Evolutionary conservation across 2,888 invertebrate genomes (phyloP), one percentile per base, ranked within the genome.

Genomic region (Mycogona germanica): DNA sequence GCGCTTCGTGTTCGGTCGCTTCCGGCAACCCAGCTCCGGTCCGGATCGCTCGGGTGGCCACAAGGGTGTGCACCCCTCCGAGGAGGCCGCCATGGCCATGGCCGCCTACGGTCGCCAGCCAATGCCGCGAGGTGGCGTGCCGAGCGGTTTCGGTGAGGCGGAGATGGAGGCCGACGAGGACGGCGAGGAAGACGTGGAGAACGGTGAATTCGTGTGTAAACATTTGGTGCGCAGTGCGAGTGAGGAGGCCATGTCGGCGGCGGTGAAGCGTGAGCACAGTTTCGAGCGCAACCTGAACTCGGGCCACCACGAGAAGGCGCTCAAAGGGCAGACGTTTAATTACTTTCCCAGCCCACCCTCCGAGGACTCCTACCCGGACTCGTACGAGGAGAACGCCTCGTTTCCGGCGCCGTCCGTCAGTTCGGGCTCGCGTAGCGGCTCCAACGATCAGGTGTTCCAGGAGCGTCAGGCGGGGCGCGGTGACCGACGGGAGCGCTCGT

Each of bases 1-100:
- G 69, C 79, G 84, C 64, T 85, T 86, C 73, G 78, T 78, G 61
- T 82, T 81, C 62, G 73, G 74, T 60, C 69, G 73, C 64, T 75
- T 73, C 63, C 70, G 76, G 68, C 70, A 77, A 62, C 77, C 83
- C 37, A 55, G 51, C 50, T 44, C 37, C 47, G n/a, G 45, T 7
- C n/a, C 37, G 14, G 40, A 35, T 14, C 17, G 23, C 21, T n/a
- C 23, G n/a, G 26, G 30, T 5, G 29, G 30, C 19, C 35, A 41
- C n/a, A 53, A 53, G 28, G 49, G 56, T 17, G 19, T 41, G 4
- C 51, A 37, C 7, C 17, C 40, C 26, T 42, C 32, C 7, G 48
- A 53, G 6, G 5, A 37, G n/a, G 48, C 35, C 26, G 53, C 44
- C 1, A 74, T 73, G 77, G 60, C n/a, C n/a, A n/a, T n/a, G n/a